Evolutionary conservation across 2,888 invertebrate genomes (phyloP).

Genomic region (Hypolimnas misippus): DNA sequence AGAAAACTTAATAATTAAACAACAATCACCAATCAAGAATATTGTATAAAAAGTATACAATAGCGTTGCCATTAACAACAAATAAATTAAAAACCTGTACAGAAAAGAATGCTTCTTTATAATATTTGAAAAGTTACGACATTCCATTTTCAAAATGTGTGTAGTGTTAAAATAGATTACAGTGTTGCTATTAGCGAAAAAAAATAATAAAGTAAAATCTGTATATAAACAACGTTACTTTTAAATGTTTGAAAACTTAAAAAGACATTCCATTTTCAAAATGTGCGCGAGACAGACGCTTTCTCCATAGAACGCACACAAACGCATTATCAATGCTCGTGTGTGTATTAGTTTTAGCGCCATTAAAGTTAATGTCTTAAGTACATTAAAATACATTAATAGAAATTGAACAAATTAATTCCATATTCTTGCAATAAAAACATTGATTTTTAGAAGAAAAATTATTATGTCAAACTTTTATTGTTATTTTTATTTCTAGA

Average conservation of each 20-base stretch:
- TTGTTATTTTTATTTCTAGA: conserved; percentile 14
- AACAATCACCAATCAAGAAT: conserved; percentile 19
- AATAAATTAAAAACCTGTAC: too few species aligned
- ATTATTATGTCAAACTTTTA: neutral
- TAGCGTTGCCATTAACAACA: too few species aligned
- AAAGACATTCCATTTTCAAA: conserved; percentile 74
- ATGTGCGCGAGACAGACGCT: conserved; percentile 60
- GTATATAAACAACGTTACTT: conserved; percentile 48
- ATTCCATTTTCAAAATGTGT: too few species aligned
- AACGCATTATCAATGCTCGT: conserved; percentile 34
- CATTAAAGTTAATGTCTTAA: too few species aligned
- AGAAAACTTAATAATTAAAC: conserved; percentile 19
- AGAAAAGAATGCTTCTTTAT: too few species aligned
- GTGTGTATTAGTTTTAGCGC: conserved; percentile 30
- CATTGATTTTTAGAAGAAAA: neutral
- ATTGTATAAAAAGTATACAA: conserved; percentile 13
- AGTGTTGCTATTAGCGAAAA: too few species aligned
- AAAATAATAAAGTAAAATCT: conserved; percentile 37
- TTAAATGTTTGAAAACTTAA: conserved; percentile 65
- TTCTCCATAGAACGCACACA: conserved; percentile 73
- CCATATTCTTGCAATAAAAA: neutral
- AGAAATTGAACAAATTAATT: neutral
- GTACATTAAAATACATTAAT: neutral
- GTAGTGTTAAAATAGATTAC: too few species aligned
- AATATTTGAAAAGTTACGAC: too few species aligned